These are phyloP conservation scores for Alosa alosa DNA, from an alignment of 2,113 vertebrate genomes.

Conservation along the genomic window DNA sequence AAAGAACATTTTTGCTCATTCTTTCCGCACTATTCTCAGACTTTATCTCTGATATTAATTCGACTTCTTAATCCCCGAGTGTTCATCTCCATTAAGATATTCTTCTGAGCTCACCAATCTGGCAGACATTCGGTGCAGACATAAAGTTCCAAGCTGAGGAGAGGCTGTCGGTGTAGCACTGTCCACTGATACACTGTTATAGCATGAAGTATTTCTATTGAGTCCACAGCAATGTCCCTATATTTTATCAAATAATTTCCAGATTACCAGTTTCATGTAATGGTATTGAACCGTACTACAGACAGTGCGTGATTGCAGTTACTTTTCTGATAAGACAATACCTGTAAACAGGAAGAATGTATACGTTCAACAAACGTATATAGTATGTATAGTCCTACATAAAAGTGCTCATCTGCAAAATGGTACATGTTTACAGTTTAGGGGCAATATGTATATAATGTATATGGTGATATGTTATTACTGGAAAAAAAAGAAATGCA, in stretches of 20 bases:
- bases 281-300: not conserved
- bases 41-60: not conserved
- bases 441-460: conserved; percentile 71
- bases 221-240: not conserved
- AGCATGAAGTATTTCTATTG: not conserved
- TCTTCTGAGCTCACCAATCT: not conserved
- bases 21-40: not conserved
- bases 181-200: not conserved
- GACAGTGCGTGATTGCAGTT: not conserved
- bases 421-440: conserved; percentile 46
- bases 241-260: not conserved
- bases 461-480: conserved; percentile 59
- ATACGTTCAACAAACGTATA: conserved; percentile 37
- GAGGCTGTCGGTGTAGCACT: not conserved
- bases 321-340: not conserved
- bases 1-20: not conserved
- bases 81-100: not conserved
- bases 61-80: not conserved
- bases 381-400: not conserved
- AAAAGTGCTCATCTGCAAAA: conserved; percentile 17
- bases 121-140: not conserved
- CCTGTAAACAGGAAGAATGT: not conserved
- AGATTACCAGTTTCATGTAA: not conserved
- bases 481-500: conserved; percentile 53
- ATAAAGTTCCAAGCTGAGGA: not conserved